phyloP scores from a whole-genome alignment of 2,888 invertebrate genomes.

The Leucoma salicis region DNA sequence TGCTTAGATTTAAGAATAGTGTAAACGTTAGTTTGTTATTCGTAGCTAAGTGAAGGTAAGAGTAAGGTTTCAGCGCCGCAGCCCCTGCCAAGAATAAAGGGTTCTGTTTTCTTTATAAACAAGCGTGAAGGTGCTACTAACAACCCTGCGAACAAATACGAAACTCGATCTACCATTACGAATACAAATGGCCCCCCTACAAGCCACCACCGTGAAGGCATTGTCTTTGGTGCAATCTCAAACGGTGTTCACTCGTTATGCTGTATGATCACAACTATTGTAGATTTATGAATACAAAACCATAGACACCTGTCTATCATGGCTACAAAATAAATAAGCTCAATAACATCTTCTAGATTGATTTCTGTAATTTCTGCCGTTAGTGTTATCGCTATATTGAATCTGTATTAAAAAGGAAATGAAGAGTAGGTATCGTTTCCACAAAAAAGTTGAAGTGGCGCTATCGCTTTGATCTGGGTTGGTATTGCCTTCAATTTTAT shows the following conservation, averaged over 20 bases:
- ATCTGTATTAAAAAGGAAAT: constrained; percentile 61
- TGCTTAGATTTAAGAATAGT: too few species aligned
- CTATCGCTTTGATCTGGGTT: constrained; percentile 57
- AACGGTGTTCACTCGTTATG: constrained; percentile 47
- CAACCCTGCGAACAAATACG: constrained; percentile 80
- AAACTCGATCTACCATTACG: constrained; percentile 81
- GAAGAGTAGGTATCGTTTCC: constrained; percentile 57
- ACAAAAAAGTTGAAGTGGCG: constrained; percentile 54
- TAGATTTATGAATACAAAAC: constrained; percentile 34
- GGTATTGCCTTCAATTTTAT: constrained; percentile 51
- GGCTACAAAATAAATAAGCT: constrained; percentile 30
- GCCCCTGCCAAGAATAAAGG: constrained; percentile 53
- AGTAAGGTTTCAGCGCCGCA: constrained; percentile 51
- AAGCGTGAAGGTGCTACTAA: constrained; percentile 78
- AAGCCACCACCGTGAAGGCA: constrained; percentile 51
- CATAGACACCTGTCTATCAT: constrained; percentile 19
- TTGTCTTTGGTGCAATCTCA: constrained; percentile 66
- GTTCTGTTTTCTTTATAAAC: constrained; percentile 81
- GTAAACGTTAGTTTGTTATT: too few species aligned
- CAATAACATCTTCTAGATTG: constrained; percentile 36
- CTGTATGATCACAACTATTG: constrained; percentile 42
- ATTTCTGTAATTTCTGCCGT: constrained; percentile 40
- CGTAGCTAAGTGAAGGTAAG: constrained; percentile 36
- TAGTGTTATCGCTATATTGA: constrained; percentile 58
- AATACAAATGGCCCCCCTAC: constrained; percentile 74